Base-by-base conservation (phyloP, 2,888 invertebrate species). In the Drosophila bunnanda region DNA sequence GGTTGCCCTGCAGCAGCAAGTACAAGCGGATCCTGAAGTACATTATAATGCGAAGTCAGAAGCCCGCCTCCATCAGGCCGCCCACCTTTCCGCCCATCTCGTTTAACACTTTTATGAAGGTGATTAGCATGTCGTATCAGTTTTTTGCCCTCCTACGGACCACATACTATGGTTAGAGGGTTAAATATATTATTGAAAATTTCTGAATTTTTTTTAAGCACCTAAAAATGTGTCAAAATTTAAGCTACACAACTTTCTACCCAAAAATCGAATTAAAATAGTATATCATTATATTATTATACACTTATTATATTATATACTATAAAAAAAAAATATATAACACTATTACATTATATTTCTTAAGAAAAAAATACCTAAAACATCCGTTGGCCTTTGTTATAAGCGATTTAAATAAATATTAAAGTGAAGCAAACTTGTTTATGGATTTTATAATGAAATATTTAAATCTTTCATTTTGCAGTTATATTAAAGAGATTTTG, bases 51-150 rank as follows among this genome's bases (percentile, higher is more conserved):
- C 86, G 91, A 8, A 89, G 90, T 43, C 91, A 91, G 36, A 89
- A 87, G 44, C 74, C 85, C 2, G 84, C 89, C 22, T 88, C 86
- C 0, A 85, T 91, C 30, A 81, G 86, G 10, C 90, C 91, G 4
- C 90, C 90, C 13, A 90, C 90, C 28, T 91, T 91, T 79, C 88
- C 90, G 52, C 88, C 90, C 25, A 88, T 91, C 9, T 91, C 91
- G 0, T 82, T 91, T 46, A 69, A 81, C 6, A 89, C 90, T 6
- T 91, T 91, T 54, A 91, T 88, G 87, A 91, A 89, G 61, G 90
- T 90, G 13, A 90, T 89, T 57, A 90, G 90, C 74, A 88, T 90
- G 89, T 90, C 90, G 2, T 90, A 90, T 61, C 90, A 90, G 58
- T 90, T 90, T 57, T 90, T 89, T 46, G 89, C 90, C 1, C 71